Percentiles rank a stretch among this genome's conserved stretches.
phyloP scores from a whole-genome alignment of 2,888 invertebrate species.

The Anagyrus pseudococci region DNA sequence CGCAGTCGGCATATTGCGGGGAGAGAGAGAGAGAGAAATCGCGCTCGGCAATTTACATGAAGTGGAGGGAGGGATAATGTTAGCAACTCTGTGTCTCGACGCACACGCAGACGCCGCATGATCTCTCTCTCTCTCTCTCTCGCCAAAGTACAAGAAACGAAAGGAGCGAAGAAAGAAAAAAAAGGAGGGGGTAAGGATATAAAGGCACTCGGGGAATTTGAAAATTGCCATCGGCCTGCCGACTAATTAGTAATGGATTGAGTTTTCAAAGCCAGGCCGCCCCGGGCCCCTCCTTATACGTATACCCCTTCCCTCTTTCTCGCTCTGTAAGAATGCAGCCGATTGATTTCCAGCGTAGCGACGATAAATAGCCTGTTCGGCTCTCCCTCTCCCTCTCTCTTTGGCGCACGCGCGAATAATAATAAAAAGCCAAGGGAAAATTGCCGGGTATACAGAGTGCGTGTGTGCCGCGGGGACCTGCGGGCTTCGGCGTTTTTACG shows the following conservation, averaged over 20 bases:
- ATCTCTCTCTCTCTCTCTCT: too few species aligned
- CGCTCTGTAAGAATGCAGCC: background rate
- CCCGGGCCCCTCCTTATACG: background rate
- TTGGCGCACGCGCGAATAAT: slow-evolving; percentile 11
- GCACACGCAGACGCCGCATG: too few species aligned
- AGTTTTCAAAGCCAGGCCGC: slow-evolving; percentile 1
- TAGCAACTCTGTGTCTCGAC: too few species aligned
- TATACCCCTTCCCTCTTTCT: too few species aligned
- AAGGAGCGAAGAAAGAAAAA: too few species aligned
- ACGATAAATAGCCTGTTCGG: slow-evolving; percentile 11
- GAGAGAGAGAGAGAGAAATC: too few species aligned
- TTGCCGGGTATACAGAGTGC: slow-evolving; percentile 13
- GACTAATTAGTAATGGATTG: slow-evolving; percentile 2
- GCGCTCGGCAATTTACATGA: too few species aligned
- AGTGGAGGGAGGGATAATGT: too few species aligned
- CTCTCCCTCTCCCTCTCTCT: background rate
- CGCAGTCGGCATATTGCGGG: too few species aligned
- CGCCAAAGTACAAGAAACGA: too few species aligned
- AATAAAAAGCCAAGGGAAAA: slow-evolving; percentile 27
- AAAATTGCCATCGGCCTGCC: background rate
- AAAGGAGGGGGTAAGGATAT: background rate
- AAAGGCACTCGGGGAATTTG: background rate
- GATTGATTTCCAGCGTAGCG: slow-evolving; percentile 22
- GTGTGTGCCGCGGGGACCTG: background rate
- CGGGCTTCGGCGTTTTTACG: slow-evolving; percentile 17